A percentile compares a stretch with the other conserved stretches of the same genome.
These are phyloP conservation scores for Ormyrus rosae DNA, from an alignment of 2,888 invertebrate genomes.

Conservation along the genomic window DNA sequence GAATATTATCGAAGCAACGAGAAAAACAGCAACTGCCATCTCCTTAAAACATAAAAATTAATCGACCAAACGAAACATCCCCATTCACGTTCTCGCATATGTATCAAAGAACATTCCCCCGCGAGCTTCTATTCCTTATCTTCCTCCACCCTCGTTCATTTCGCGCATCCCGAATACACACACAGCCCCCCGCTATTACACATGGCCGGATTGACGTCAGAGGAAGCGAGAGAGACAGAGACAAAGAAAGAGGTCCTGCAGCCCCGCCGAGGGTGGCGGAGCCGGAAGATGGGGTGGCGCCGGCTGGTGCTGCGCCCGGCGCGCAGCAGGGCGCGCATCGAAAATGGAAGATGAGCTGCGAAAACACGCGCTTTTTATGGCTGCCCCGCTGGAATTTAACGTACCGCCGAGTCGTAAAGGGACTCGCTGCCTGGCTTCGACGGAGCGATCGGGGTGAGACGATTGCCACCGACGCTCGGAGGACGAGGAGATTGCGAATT, in stretches of 20 bases:
- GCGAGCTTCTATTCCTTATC: no score
- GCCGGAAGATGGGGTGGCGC: conserved; percentile 15
- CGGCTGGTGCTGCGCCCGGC: conserved; percentile 18
- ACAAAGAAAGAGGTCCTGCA: neutral
- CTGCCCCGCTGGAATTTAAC: no score
- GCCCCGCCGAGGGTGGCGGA: neutral
- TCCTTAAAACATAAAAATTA: no score
- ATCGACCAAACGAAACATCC: no score
- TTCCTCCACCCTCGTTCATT: neutral
- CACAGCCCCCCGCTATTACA: neutral
- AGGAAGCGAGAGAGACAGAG: conserved; percentile 10
- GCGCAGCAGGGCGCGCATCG: neutral
- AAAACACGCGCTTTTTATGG: neutral
- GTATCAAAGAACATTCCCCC: no score
- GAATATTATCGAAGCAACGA: no score
- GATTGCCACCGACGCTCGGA: no score
- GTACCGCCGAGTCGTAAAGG: neutral
- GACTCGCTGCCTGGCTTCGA: neutral
- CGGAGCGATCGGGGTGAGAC: no score
- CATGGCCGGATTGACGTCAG: conserved; percentile 21
- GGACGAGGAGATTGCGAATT: no score
- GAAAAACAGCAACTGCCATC: no score
- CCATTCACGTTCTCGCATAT: no score
- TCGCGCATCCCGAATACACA: neutral
- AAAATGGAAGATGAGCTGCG: neutral